These are phyloP conservation scores for Ophiodon elongatus DNA, from an alignment of 2,113 vertebrate genomes.

Conservation along the genomic window DNA sequence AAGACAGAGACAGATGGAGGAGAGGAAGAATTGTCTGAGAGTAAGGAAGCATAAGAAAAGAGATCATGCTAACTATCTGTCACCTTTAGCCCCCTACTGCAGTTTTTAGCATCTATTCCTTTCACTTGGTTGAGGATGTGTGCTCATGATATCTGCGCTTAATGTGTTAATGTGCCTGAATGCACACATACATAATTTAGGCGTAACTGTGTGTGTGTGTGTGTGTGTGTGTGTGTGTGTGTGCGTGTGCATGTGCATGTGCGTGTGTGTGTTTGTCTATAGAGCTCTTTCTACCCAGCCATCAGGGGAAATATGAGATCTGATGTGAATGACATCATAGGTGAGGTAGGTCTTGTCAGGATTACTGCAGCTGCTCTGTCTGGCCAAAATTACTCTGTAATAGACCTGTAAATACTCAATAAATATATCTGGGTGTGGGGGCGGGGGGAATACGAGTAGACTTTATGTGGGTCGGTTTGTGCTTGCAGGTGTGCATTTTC, in stretches of 20 bases:
- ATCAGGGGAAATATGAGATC: background rate
- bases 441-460: background rate
- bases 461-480: background rate
- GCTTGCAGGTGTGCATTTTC: background rate
- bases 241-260: background rate
- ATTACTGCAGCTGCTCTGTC: constrained; percentile 22
- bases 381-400: constrained; percentile 1
- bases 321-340: constrained; percentile 24
- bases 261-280: background rate
- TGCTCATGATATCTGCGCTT: background rate
- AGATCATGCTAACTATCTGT: constrained; percentile 68
- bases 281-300: background rate
- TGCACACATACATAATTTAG: background rate
- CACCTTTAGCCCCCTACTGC: constrained; percentile 49
- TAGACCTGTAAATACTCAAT: constrained; percentile 1
- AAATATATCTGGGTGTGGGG: background rate
- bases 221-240: background rate
- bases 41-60: constrained; percentile 51
- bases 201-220: background rate
- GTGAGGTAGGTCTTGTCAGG: constrained; percentile 5
- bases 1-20: constrained; percentile 28
- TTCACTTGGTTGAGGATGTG: constrained; percentile 28
- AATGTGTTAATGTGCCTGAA: constrained; percentile 37
- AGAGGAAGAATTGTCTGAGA: constrained; percentile 19
- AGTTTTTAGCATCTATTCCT: constrained; percentile 28